Conservation (phyloP, 2,113 vertebrate genomes). For the Tonatia bakeri region DNA sequence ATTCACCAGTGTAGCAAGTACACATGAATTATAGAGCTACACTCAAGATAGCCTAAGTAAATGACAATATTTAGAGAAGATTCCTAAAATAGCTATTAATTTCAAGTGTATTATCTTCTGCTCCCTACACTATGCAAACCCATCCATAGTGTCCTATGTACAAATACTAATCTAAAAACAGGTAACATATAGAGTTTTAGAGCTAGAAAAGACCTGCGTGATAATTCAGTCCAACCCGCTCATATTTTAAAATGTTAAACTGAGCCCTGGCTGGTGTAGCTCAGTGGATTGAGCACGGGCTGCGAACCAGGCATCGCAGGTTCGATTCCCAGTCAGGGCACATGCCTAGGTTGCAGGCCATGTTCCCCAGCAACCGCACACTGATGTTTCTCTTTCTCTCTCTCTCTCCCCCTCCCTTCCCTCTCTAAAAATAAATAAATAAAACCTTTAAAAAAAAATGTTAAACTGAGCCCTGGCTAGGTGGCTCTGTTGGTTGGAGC, state of each 20-base stretch:
- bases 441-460: too few relatives aligned
- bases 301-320: too few relatives aligned
- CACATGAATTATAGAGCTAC: slow-evolving; percentile 9
- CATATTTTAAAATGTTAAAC: slow-evolving; percentile 28
- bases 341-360: too few relatives aligned
- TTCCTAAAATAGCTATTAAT: slow-evolving; percentile 19
- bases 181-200: not conserved
- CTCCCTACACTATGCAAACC: not conserved
- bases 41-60: not conserved
- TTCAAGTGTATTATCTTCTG: not conserved
- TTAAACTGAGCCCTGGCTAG: not conserved
- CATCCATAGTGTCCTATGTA: not conserved
- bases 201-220: not conserved
- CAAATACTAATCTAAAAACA: slow-evolving; percentile 17
- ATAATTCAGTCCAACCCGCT: not conserved
- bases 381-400: too few relatives aligned
- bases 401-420: too few relatives aligned
- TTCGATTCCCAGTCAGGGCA: too few relatives aligned
- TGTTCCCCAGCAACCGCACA: too few relatives aligned
- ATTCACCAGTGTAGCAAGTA: not conserved
- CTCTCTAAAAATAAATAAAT: too few relatives aligned
- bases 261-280: not conserved
- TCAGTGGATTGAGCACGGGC: too few relatives aligned
- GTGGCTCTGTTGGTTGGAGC: too few relatives aligned
- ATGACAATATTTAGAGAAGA: not conserved